Evolutionary conservation across 2,113 vertebrate genomes (phyloP).

Genomic region (Lagopus leucura): DNA sequence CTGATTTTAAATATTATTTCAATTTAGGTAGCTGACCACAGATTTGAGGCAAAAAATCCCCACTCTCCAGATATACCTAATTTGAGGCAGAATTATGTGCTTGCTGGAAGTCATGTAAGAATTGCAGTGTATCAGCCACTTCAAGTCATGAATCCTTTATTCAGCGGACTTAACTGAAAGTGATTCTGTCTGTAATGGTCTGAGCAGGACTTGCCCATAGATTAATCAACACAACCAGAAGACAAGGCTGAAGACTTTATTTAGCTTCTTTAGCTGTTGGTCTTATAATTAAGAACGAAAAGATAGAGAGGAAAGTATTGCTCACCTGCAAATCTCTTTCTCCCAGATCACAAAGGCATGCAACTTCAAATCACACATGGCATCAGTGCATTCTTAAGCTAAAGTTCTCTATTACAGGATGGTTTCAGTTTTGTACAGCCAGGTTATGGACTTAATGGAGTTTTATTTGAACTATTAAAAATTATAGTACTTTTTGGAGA

Average conservation of each 20-base stretch:
- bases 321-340: background rate
- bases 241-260: background rate
- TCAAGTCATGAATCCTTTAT: background rate
- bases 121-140: background rate
- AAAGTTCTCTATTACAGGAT: background rate
- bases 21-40: background rate
- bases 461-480: background rate
- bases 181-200: background rate
- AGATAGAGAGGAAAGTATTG: background rate
- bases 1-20: accelerated
- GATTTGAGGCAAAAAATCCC: background rate
- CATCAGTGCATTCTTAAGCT: background rate
- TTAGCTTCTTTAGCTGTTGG: background rate
- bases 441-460: background rate
- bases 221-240: background rate
- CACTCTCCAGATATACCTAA: background rate
- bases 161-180: background rate
- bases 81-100: background rate
- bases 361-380: background rate
- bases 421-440: background rate
- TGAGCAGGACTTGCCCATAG: background rate
- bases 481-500: background rate
- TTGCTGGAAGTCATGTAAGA: background rate
- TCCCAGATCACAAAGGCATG: background rate
- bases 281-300: background rate